Evolutionary conservation across 2,888 invertebrate species (phyloP), one percentile per base, ranked within the genome.

Genomic region (Bombylius discolor): DNA sequence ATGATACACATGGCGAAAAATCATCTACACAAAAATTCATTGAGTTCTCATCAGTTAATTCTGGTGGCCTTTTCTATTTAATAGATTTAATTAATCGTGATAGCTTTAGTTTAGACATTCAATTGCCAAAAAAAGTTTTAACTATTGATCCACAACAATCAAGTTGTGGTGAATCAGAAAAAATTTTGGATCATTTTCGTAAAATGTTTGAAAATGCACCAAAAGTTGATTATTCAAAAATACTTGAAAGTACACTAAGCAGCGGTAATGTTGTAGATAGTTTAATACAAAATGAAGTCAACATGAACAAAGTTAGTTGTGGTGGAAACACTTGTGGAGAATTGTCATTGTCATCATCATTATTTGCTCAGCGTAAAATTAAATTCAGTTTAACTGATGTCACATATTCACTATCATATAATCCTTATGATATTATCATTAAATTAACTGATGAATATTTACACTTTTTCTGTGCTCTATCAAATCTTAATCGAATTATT

Each of bases 61-160:
- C 77, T 5, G 81, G 81, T 0, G 73, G 76, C 23, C 68, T 78
- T 3, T 71, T 77, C 13, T 68, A 75, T 5, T 66, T 81, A 33
- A 70, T 75, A 8, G 81, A 82, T 59, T 68, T 65, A 67, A 71
- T 64, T 65, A 77, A 51, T 60, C 73, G 61, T 60, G 75, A 58
- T 68, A 74, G 59, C 14, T 57, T 67, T 48, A 11, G 42, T 3
- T 49, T 69, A 1, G 58, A 59, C 13, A 62, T 73, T 5, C 66
- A 70, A 53, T 59, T 68, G 39, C 74, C 74, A 0, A 62, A 63
- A 8, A 70, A 67, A 57, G 71, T 74, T 57, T 63, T 74, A 4
- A 73, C 71, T 0, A 67, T 73, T 14, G 74, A 73, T 61, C 68
- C 69, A 6, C 61, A 64, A 7, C 64, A 68, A 31, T 64, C 67